These are phyloP conservation scores for Dipodomys stephensi DNA, from an alignment of 2,113 vertebrate species.

Conservation along the genomic window DNA sequence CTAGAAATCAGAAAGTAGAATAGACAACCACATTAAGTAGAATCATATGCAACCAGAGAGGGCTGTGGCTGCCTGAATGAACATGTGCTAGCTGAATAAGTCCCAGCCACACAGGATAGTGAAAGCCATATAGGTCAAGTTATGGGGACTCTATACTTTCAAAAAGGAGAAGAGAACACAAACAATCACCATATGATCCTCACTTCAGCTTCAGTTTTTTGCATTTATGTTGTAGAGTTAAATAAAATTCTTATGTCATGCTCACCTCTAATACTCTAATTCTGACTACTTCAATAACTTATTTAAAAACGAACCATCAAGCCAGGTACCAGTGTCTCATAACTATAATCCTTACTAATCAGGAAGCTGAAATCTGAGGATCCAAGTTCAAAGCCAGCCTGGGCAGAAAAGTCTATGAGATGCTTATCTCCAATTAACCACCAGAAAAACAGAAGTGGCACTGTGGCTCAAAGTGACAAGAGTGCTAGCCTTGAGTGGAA, in stretches of 20 bases:
- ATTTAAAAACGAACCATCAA: no score
- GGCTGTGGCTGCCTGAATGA: neutral
- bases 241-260: slow-evolving; percentile 53
- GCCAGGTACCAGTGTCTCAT: no score
- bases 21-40: slow-evolving; percentile 37
- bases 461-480: no score
- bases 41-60: neutral
- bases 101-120: neutral
- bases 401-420: no score
- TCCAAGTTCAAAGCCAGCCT: no score
- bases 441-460: no score
- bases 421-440: no score
- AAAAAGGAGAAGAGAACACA: slow-evolving; percentile 34
- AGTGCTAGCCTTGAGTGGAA: no score
- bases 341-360: no score
- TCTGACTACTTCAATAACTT: slow-evolving; percentile 51
- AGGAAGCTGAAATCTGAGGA: no score
- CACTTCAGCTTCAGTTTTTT: slow-evolving; percentile 11
- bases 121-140: neutral
- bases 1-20: slow-evolving; percentile 79
- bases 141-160: neutral
- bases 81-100: neutral
- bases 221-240: slow-evolving; percentile 15
- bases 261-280: slow-evolving; percentile 15
- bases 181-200: neutral